Conservation (phyloP, 64 coral and sea anemone genomes). For the Cladopsammia gracilis region DNA sequence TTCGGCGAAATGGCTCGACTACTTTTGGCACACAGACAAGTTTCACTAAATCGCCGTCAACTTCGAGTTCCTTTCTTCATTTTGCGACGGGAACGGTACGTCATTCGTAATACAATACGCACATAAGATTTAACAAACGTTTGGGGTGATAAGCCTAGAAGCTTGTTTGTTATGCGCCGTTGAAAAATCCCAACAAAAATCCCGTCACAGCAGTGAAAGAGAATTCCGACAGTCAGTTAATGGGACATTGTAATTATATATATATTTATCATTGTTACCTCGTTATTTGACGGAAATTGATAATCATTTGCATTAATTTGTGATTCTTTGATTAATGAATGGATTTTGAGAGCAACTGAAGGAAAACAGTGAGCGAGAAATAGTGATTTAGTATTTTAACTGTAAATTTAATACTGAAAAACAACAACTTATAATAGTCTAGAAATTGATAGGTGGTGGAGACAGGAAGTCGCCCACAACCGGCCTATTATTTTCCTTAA, state of each 20-base stretch:
- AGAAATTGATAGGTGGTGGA: too few relatives aligned
- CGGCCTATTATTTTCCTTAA: too few relatives aligned
- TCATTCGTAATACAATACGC: not conserved
- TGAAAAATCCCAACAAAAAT: not conserved
- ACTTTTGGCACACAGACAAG: constrained; percentile 80
- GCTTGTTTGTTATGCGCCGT: not conserved
- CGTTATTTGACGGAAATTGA: not conserved
- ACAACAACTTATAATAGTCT: too few relatives aligned
- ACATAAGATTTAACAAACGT: not conserved
- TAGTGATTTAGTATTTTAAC: too few relatives aligned
- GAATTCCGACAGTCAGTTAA: not conserved
- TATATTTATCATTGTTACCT: not conserved
- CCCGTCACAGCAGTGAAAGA: not conserved
- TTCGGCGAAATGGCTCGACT: constrained; percentile 87
- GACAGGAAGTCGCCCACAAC: too few relatives aligned
- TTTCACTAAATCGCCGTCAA: constrained; percentile 61
- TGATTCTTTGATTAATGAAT: not conserved
- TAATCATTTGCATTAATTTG: not conserved
- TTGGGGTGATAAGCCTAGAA: not conserved
- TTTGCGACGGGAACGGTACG: constrained; percentile 89
- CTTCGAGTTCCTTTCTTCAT: constrained; percentile 85
- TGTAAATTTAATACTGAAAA: too few relatives aligned
- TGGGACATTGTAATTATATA: not conserved
- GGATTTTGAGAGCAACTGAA: not conserved
- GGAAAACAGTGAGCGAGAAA: too few relatives aligned